phyloP scores from a whole-genome alignment of 2,888 invertebrate species.

The Amphipoea oculea region DNA sequence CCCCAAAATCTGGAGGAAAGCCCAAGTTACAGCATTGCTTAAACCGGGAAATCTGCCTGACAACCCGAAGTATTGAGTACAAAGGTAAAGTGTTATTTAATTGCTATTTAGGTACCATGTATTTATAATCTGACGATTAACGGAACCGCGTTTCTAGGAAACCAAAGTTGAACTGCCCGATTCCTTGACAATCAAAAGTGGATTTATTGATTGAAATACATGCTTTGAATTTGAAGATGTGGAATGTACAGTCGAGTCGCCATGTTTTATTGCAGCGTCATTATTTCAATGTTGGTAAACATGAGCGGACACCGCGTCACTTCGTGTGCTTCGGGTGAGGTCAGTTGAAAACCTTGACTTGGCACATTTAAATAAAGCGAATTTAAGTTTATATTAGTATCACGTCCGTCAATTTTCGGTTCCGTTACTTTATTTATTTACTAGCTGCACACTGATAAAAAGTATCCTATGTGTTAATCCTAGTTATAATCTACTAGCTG shows the following conservation, averaged over 20 bases:
- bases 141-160: no score
- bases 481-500: not conserved
- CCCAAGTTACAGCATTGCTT: no score
- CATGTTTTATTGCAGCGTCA: conserved; percentile 31
- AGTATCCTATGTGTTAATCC: no score
- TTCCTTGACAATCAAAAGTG: no score
- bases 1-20: no score
- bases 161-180: no score
- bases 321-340: conserved; percentile 5
- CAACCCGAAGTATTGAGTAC: no score
- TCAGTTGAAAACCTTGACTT: conserved; percentile 39
- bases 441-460: not conserved
- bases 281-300: conserved; percentile 49
- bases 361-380: conserved; percentile 32
- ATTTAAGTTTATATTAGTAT: conserved; percentile 14
- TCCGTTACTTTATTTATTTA: conserved; percentile 32
- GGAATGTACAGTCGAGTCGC: conserved; percentile 1
- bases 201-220: no score
- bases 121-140: no score
- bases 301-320: conserved; percentile 20
- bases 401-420: conserved; percentile 26
- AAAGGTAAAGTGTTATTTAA: not conserved
- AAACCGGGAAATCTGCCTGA: no score
- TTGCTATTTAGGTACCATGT: no score
- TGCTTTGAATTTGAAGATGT: conserved; percentile 10